phyloP scores from a whole-genome alignment of 1,140 invertebrate species.

The Temnothorax curvispinosus region DNA sequence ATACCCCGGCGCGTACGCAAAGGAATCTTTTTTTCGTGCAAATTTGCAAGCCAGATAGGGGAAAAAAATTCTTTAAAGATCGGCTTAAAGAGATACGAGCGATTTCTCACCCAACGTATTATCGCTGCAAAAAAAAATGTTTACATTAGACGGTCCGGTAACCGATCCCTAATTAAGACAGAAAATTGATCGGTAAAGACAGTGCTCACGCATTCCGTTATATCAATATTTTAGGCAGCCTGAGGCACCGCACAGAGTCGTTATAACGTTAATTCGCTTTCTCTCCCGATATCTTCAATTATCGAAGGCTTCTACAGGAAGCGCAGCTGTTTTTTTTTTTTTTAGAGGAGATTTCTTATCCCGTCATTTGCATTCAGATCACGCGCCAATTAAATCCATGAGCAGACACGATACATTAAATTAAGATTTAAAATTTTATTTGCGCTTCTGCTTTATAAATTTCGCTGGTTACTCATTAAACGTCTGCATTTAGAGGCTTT shows the following conservation, averaged over 20 bases:
- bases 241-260: background rate
- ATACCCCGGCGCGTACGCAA: background rate
- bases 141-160: background rate
- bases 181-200: conserved; percentile 7
- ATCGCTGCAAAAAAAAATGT: background rate
- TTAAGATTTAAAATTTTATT: conserved; percentile 35
- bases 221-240: conserved; percentile 1
- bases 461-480: conserved; percentile 5
- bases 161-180: conserved; percentile 39
- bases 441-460: background rate
- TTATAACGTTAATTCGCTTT: conserved; percentile 31
- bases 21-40: background rate
- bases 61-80: background rate
- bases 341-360: conserved; percentile 3
- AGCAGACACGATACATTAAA: conserved; percentile 13
- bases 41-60: background rate
- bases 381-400: conserved; percentile 40
- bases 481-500: background rate
- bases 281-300: conserved; percentile 21
- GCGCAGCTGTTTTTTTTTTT: conserved; percentile 8
- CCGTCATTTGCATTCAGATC: conserved; percentile 44
- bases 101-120: background rate
- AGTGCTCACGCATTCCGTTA: background rate
- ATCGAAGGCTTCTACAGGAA: conserved; percentile 2
- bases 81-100: background rate